Conservation (phyloP, 1,140 invertebrate genomes). For the Medauroidea extradentata region DNA sequence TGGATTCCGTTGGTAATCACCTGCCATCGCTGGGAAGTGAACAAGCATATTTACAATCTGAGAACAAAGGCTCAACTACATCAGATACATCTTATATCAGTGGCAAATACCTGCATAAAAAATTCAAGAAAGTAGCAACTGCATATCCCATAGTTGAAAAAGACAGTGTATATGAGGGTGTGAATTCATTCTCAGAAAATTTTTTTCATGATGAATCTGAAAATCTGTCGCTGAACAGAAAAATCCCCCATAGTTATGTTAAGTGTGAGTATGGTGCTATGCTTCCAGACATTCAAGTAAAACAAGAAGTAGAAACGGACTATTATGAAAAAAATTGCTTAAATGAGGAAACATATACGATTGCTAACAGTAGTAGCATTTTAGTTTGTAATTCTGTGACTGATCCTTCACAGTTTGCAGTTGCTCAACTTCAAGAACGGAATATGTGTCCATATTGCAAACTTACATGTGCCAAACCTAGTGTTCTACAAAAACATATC, state of each 20-base stretch:
- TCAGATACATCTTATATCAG: not conserved
- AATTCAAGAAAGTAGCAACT: slow-evolving; percentile 81
- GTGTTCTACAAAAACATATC: slow-evolving; percentile 89
- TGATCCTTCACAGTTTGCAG: not conserved
- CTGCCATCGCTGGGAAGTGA: too few species aligned
- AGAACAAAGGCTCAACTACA: too few species aligned
- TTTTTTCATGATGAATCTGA: not conserved
- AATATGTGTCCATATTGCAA: slow-evolving; percentile 86
- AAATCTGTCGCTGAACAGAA: not conserved
- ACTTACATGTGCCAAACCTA: slow-evolving; percentile 86
- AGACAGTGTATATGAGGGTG: slow-evolving; percentile 4
- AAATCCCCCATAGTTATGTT: not conserved
- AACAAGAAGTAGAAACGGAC: not conserved
- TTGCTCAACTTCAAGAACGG: slow-evolving; percentile 28
- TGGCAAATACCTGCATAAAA: slow-evolving; percentile 79
- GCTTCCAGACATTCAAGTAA: not conserved
- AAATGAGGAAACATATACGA: not conserved
- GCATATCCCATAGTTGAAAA: slow-evolving; percentile 21
- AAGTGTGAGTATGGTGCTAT: not conserved
- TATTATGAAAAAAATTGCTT: not conserved
- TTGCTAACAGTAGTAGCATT: not conserved
- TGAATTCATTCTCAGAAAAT: not conserved
- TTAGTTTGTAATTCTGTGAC: not conserved
- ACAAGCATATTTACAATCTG: too few species aligned
- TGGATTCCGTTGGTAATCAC: too few species aligned